Percentiles rank a stretch among this genome's conserved stretches.
phyloP scores from a whole-genome alignment of 1,140 invertebrate genomes.

The Aporrectodea caliginosa region DNA sequence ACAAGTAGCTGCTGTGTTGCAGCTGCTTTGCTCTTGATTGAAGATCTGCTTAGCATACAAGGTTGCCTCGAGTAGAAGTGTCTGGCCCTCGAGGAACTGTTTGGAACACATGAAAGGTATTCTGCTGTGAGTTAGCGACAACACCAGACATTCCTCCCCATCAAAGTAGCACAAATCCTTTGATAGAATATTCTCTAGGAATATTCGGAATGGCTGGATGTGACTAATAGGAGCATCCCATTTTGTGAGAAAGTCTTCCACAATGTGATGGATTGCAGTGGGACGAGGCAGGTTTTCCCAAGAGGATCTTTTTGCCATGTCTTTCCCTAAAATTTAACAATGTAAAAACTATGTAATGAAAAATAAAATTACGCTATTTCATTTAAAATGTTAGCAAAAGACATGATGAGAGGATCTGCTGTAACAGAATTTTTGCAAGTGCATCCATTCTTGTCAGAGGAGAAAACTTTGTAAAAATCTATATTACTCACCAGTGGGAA shows the following conservation, averaged over 20 bases:
- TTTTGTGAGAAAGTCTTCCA: slow-evolving; percentile 57
- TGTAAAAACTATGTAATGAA: too few species aligned
- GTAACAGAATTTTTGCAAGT: background rate
- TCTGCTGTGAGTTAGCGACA: background rate
- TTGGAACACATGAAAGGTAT: background rate
- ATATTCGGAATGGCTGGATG: slow-evolving; percentile 53
- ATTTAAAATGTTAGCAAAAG: too few species aligned
- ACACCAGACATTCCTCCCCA: background rate
- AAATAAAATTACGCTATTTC: too few species aligned
- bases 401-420: too few species aligned
- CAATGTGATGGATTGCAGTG: slow-evolving; percentile 54
- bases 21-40: too few species aligned
- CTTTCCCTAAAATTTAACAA: slow-evolving; percentile 48
- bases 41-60: background rate
- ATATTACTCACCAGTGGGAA: slow-evolving; percentile 53
- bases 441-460: too few species aligned
- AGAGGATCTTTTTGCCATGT: slow-evolving; percentile 39
- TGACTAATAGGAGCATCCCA: slow-evolving; percentile 55
- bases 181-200: slow-evolving; percentile 45
- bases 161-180: background rate
- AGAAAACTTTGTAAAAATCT: too few species aligned
- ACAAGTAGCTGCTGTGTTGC: too few species aligned
- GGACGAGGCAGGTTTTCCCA: slow-evolving; percentile 49
- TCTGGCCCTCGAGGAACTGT: background rate
- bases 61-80: background rate